Evolutionary conservation across 2,113 vertebrate species (phyloP), one percentile per base, ranked within the genome.

Genomic region (Sciurus niger): DNA sequence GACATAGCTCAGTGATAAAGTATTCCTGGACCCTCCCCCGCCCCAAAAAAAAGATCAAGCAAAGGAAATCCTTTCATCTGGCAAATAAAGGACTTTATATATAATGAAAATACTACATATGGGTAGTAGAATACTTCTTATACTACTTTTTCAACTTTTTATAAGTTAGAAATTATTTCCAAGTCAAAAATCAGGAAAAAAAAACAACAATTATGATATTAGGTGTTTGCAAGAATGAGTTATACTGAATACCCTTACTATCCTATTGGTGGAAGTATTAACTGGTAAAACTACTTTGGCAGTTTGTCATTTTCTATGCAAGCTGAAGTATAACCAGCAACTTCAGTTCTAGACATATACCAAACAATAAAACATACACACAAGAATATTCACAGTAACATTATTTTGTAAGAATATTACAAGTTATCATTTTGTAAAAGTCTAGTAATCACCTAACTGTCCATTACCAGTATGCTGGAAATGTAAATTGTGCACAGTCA

Each of bases 161-260:
- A 14, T 25, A 63, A 85, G 48, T 70, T 58, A 85, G 82, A 73
- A 79, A 91, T 91, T 72, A 86, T 91, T 86, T 63, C 82, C 34
- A 91, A 90, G 37, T 86, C 70, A 40, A 53, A 84, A 55, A 20
- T 18, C 20, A 18, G 46, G 46, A 6, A 28, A 37, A 82, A 85
- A 70, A 53, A 20, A n/a, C 37, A 37, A 37, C 37, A 58, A 37
- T 48, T 18, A 32, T 40, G 85, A 65, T 65, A 70, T 28, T 28
- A 73, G 73, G 32, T 70, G 1, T 60, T 51, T 24, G 34, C 32
- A 83, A 93, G 51, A 34, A 84, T 83, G 37, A 58, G 18, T 18
- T 55, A 92, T 34, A 60, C 32, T 68, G 30, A 37, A 60, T 77
- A 63, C 24, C 48, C 25, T 58, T n/a, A 70, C 67, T 53, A 60